Conservation (phyloP, 1,140 invertebrate genomes). For the Ladona fulva region DNA sequence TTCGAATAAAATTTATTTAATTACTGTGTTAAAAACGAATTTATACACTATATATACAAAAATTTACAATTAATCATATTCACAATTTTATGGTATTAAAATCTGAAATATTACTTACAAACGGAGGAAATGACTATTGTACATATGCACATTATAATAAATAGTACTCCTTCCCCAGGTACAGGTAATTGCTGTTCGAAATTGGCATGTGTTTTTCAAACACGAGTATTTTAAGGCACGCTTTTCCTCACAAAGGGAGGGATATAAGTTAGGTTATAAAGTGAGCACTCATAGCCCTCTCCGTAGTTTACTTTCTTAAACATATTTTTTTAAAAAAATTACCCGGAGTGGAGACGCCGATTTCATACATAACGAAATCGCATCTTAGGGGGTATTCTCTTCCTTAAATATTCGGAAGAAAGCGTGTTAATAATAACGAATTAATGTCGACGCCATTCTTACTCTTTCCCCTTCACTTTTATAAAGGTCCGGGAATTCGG, state of each 20-base stretch:
- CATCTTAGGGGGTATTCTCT: not conserved
- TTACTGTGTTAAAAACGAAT: constrained; percentile 8
- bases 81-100: not conserved
- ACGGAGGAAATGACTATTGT: not conserved
- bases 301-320: not conserved
- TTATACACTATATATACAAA: constrained; percentile 11
- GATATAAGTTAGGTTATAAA: not conserved
- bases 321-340: not conserved
- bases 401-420: not conserved
- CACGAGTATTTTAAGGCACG: constrained; percentile 8
- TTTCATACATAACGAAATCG: not conserved
- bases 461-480: not conserved
- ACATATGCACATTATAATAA: constrained; percentile 10
- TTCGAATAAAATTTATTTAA: constrained; percentile 9
- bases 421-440: not conserved
- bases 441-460: not conserved
- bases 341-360: not conserved
- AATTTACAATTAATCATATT: not conserved
- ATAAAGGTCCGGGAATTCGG: not conserved
- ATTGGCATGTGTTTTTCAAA: constrained; percentile 6
- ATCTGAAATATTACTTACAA: not conserved
- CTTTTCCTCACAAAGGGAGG: not conserved
- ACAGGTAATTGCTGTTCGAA: not conserved
- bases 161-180: constrained; percentile 3
- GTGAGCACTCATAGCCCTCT: not conserved